Evolutionary conservation across 2,888 invertebrate genomes (phyloP), one percentile per base, ranked within the genome.

Genomic region (Magallana nippona): DNA sequence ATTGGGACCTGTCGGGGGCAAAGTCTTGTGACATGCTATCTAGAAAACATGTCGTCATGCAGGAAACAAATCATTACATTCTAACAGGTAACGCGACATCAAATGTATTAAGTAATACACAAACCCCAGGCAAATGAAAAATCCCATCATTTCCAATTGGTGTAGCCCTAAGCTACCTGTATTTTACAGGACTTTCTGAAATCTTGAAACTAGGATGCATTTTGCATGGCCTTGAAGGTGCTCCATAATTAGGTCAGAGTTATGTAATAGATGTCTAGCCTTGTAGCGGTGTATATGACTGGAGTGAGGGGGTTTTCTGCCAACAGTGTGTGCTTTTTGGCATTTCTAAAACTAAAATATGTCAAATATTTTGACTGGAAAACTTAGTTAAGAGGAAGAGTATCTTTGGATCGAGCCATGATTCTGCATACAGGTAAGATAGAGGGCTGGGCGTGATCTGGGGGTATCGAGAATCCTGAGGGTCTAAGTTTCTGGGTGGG

Each of bases 231-330:
- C 71, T 71, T 71, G 71, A 71, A 71, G 71, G 71, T 71, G 32
- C 71, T 71, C 71, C 27, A 71, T 71, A 71, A 71, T 71, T 71
- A 32, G 71, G 71, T 71, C 71, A 71, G 71, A 71, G 71, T 71
- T 71, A 71, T 71, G 71, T 71, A 71, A 71, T 71, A 71, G 71
- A 71, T 71, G 71, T 71, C 71, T 71, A 71, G 71, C 71, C 71
- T 19, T 27, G 71, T 15, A 71, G 71, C 71, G 15, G 71, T 27
- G 71, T 71, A 32, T 71, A 71, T 71, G 71, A 71, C 71, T 71
- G 15, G 71, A 71, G 71, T 22, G 32, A 71, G 71, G 71, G 63
- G 27, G 22, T 71, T 71, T 71, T 71, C 71, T 71, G 71, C 71
- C 71, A 71, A 71, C 71, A 27, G 71, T 71, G 71, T 27, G 71